A percentile compares a stretch with the other conserved stretches of the same genome.
Evolutionary conservation across 1,140 invertebrate genomes (phyloP).

Genomic region (Cataglyphis hispanica): DNA sequence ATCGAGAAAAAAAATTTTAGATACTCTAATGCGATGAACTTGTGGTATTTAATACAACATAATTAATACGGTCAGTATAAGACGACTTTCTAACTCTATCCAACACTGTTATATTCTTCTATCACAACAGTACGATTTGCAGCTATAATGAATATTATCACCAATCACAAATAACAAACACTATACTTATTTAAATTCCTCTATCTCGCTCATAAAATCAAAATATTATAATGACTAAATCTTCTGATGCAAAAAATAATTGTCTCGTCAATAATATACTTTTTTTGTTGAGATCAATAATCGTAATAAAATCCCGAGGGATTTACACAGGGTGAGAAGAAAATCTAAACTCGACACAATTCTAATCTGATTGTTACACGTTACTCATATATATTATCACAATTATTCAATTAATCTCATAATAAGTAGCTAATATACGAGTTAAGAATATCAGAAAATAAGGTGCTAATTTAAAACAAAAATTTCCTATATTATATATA

Average conservation of each 20-base stretch:
- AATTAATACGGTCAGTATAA: conserved; percentile 22
- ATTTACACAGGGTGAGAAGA: conserved; percentile 13
- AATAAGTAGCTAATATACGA: conserved; percentile 6
- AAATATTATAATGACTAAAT: conserved; percentile 17
- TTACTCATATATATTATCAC: conserved; percentile 41
- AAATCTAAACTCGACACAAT: conserved; percentile 13
- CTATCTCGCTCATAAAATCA: neutral
- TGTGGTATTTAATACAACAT: neutral
- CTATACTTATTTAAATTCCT: conserved; percentile 4
- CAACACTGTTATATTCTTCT: conserved; percentile 33
- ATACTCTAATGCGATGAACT: conserved; percentile 15
- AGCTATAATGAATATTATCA: neutral
- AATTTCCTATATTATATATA: neutral
- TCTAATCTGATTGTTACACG: conserved; percentile 44
- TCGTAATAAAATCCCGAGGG: neutral
- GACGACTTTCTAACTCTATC: conserved; percentile 7
- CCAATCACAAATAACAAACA: neutral
- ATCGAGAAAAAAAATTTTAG: conserved; percentile 23
- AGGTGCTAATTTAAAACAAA: conserved; percentile 25
- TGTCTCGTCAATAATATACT: neutral
- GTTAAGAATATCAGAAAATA: conserved; percentile 1
- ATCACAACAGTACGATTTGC: conserved; percentile 22
- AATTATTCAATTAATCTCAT: conserved; percentile 28
- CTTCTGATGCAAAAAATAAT: neutral
- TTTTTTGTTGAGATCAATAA: conserved; percentile 16